Conservation (phyloP, 2,113 vertebrate genomes). For the Tetraodon nigroviridis region DNA sequence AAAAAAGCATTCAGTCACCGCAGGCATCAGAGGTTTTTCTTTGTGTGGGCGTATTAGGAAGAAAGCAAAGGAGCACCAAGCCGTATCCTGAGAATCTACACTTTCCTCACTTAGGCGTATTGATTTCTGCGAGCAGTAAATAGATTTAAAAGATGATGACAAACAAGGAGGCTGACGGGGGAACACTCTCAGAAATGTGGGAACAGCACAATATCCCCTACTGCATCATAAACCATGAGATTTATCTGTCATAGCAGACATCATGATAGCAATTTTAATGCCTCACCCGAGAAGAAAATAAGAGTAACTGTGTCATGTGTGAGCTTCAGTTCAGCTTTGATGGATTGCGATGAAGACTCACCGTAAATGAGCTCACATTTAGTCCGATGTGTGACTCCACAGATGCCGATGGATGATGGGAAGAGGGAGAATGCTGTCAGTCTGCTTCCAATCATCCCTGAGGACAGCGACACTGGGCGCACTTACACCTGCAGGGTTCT, state of each 20-base stretch:
- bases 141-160: slow-evolving; percentile 78
- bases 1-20: slow-evolving; percentile 22
- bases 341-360: neutral
- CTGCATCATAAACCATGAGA: slow-evolving; percentile 67
- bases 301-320: slow-evolving; percentile 35
- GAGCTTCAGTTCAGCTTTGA: slow-evolving; percentile 15
- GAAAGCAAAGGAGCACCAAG: slow-evolving; percentile 38
- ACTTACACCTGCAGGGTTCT: slow-evolving; percentile 83
- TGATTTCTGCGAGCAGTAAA: slow-evolving; percentile 76
- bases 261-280: slow-evolving; percentile 55
- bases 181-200: slow-evolving; percentile 67
- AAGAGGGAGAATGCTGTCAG: slow-evolving; percentile 78
- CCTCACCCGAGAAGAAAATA: slow-evolving; percentile 36
- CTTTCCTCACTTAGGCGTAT: slow-evolving; percentile 76
- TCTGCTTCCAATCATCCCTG: slow-evolving; percentile 80
- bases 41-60: slow-evolving; percentile 2
- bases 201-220: slow-evolving; percentile 66
- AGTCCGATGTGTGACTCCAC: slow-evolving; percentile 9
- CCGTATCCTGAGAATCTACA: slow-evolving; percentile 64
- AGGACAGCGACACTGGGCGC: slow-evolving; percentile 80
- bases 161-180: slow-evolving; percentile 71
- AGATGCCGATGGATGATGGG: slow-evolving; percentile 78
- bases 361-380: slow-evolving; percentile 9
- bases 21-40: slow-evolving; percentile 28
- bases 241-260: slow-evolving; percentile 55